Evolutionary conservation across 2,797 vertebrate genomes (phyloP).

Genomic region (Premnoplex brunnescens): DNA sequence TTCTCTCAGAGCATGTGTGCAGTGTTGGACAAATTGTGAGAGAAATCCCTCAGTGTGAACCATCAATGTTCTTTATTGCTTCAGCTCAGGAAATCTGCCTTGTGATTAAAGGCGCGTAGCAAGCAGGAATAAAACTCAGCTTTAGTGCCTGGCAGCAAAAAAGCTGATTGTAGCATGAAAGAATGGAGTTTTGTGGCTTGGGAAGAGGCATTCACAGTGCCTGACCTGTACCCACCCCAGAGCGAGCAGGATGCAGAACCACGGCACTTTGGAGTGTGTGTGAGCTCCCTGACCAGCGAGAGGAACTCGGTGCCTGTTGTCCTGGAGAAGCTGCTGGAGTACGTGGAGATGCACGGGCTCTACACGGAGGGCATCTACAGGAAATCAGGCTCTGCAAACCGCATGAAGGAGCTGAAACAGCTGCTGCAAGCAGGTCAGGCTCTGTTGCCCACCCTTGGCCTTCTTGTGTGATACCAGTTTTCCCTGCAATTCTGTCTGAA

Average conservation of each 20-base stretch:
- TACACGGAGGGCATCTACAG: constrained; percentile 98
- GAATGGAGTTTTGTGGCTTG: not conserved
- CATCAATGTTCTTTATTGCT: not conserved
- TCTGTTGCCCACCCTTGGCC: not conserved
- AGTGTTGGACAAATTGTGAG: not conserved
- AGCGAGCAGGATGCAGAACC: constrained; percentile 80
- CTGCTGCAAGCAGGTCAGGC: constrained; percentile 85
- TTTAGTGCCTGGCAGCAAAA: not conserved
- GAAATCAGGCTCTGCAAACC: constrained; percentile 95
- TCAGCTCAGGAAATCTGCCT: not conserved
- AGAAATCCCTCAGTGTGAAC: not conserved
- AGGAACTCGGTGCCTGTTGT: constrained; percentile 90
- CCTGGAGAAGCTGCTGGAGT: constrained; percentile 93
- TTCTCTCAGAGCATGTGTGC: not conserved
- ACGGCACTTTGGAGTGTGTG: constrained; percentile 88
- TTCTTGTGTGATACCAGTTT: not conserved
- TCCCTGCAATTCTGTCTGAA: not conserved
- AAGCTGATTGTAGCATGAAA: not conserved
- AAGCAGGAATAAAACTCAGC: not conserved
- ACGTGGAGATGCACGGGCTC: constrained; percentile 95
- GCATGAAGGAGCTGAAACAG: constrained; percentile 92
- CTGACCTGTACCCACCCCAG: constrained; percentile 55
- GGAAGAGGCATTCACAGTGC: not conserved
- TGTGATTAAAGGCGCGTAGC: not conserved
- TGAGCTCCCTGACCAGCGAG: constrained; percentile 85